Conservation (phyloP, 2,113 vertebrate genomes). For the Hassar affinis region DNA sequence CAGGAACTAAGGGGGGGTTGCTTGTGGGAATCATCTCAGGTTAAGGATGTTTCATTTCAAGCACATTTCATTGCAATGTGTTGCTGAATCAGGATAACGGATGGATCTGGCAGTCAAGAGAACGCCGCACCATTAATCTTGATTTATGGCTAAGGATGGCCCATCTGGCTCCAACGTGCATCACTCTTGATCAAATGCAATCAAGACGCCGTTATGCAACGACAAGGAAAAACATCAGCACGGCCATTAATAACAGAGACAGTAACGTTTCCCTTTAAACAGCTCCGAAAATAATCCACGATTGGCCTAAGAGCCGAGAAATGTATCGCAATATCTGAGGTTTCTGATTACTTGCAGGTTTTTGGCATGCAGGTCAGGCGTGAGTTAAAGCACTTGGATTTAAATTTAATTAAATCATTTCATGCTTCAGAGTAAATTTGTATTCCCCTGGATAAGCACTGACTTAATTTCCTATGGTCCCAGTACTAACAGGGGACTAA, state of each 20-base stretch:
- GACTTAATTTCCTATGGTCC: not conserved
- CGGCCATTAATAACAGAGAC: conserved; percentile 29
- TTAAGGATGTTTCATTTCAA: conserved; percentile 22
- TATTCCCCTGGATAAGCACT: not conserved
- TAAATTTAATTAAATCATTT: not conserved
- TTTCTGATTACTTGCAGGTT: not conserved
- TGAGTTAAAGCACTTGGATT: not conserved
- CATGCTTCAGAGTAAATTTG: not conserved
- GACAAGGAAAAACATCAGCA: conserved; percentile 41
- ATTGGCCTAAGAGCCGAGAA: not conserved
- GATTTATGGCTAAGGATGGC: conserved; percentile 57
- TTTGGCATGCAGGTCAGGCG: not conserved
- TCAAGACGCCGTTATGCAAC: conserved; percentile 46
- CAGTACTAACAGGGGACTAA: not conserved
- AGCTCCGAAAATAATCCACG: not conserved
- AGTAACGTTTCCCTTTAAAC: conserved; percentile 28
- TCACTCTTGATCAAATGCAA: conserved; percentile 48
- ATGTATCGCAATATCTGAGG: not conserved
- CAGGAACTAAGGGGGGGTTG: not conserved
- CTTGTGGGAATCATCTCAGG: not conserved
- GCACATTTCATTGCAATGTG: conserved; percentile 13
- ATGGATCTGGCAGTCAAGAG: conserved; percentile 50
- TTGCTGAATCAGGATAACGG: conserved; percentile 55
- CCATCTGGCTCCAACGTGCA: conserved; percentile 45
- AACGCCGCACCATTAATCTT: conserved; percentile 51